phyloP scores from a whole-genome alignment of 1,140 invertebrate species.

The Apis florea region DNA sequence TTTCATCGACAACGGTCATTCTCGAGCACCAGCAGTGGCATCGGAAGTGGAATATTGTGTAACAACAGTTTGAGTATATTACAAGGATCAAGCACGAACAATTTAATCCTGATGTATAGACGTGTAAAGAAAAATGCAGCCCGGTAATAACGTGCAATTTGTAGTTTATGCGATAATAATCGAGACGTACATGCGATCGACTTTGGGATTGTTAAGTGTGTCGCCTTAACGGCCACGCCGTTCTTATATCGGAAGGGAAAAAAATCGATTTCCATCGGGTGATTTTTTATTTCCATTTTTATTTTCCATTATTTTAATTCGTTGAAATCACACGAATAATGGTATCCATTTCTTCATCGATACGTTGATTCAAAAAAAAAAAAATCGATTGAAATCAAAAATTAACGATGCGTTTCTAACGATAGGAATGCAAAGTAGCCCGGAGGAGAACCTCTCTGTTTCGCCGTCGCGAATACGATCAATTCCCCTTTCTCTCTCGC shows the following conservation, averaged over 20 bases:
- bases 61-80: neutral
- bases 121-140: slow-evolving; percentile 1
- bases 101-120: slow-evolving; percentile 9
- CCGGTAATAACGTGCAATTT: slow-evolving; percentile 39
- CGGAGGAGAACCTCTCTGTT: slow-evolving; percentile 19
- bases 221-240: neutral
- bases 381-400: slow-evolving; percentile 5
- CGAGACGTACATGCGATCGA: slow-evolving; percentile 24
- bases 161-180: slow-evolving; percentile 39
- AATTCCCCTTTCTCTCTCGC: slow-evolving; percentile 46
- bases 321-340: neutral
- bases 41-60: slow-evolving; percentile 34
- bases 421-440: slow-evolving; percentile 43
- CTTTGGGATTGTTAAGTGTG: slow-evolving; percentile 27
- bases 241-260: neutral
- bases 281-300: neutral
- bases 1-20: neutral
- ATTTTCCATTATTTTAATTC: neutral
- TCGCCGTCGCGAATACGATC: slow-evolving; percentile 45
- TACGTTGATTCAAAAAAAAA: neutral
- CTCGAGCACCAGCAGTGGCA: neutral
- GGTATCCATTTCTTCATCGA: neutral
- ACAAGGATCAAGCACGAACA: slow-evolving; percentile 24
- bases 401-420: slow-evolving; percentile 23
- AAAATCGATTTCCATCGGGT: neutral